Evolutionary conservation across 1,140 invertebrate genomes (phyloP).

Genomic region (Cherax quadricarinatus): DNA sequence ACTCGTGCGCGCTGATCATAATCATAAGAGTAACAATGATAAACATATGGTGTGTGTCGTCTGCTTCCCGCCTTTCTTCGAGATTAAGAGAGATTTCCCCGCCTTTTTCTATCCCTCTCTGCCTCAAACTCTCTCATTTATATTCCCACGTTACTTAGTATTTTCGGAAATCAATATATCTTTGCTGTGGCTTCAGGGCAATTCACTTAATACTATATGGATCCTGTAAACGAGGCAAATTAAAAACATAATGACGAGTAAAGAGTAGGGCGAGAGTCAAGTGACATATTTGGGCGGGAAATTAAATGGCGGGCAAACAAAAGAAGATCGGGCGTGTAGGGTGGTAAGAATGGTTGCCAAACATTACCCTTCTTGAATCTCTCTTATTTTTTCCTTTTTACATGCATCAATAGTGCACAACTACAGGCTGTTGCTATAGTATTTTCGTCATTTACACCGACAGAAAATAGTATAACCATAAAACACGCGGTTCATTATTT

Average conservation of each 20-base stretch:
- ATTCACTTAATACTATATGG: background rate
- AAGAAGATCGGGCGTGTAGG: slow-evolving; percentile 58
- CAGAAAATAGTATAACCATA: background rate
- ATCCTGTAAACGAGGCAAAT: slow-evolving; percentile 8
- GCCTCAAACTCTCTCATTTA: background rate
- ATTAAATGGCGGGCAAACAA: slow-evolving; percentile 69
- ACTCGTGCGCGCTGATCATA: slow-evolving; percentile 16
- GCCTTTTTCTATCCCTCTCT: background rate
- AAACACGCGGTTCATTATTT: background rate
- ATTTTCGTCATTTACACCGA: too few relatives aligned
- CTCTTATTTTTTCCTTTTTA: background rate
- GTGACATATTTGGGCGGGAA: slow-evolving; percentile 68
- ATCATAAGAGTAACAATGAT: slow-evolving; percentile 43
- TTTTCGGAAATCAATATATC: background rate
- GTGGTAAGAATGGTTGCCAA: slow-evolving; percentile 42
- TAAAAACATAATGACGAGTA: background rate
- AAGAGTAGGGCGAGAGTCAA: slow-evolving; percentile 32
- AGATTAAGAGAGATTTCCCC: background rate
- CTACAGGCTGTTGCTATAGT: too few relatives aligned
- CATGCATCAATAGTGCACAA: too few relatives aligned
- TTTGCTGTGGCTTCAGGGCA: background rate
- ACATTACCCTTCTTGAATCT: background rate
- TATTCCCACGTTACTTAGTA: background rate
- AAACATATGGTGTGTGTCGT: slow-evolving; percentile 56
- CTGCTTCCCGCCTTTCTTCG: background rate